phyloP scores from a whole-genome alignment of 1,140 invertebrate genomes.

The Philotrypesis tridentata region DNA sequence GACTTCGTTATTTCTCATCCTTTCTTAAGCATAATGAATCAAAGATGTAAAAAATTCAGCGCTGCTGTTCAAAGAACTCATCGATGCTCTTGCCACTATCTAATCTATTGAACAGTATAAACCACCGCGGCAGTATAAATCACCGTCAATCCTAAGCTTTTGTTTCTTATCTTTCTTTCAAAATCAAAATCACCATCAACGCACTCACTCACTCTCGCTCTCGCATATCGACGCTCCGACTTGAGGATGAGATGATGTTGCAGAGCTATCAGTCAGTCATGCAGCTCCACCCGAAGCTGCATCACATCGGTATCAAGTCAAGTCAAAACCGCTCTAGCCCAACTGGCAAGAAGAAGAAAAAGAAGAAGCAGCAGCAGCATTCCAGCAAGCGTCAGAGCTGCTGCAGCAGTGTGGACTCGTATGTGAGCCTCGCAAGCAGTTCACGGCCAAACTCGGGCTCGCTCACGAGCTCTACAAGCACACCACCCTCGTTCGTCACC shows the following conservation, averaged over 20 bases:
- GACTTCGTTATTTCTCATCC: no score
- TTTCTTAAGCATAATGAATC: background rate
- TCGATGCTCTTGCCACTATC: background rate
- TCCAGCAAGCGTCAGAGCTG: conserved; percentile 53
- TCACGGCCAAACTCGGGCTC: conserved; percentile 66
- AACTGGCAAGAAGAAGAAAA: conserved; percentile 53
- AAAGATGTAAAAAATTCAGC: background rate
- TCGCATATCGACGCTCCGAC: background rate
- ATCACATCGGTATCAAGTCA: background rate
- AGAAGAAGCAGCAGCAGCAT: background rate
- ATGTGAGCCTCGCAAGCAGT: conserved; percentile 58
- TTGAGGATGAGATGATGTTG: conserved; percentile 49
- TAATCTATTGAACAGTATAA: background rate
- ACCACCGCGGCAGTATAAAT: background rate
- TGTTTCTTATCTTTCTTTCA: conserved; percentile 1
- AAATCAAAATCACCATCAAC: conserved; percentile 4
- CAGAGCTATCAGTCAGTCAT: conserved; percentile 63
- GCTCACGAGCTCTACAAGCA: conserved; percentile 62
- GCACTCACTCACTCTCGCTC: background rate
- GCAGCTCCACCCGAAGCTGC: conserved; percentile 51
- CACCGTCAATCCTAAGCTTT: background rate
- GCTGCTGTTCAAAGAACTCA: background rate
- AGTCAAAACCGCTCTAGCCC: conserved; percentile 20
- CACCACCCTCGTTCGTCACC: conserved; percentile 51
- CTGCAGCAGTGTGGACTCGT: conserved; percentile 64